Evolutionary conservation across 2,888 invertebrate genomes (phyloP).

Genomic region (Orthonychiurus folsomi): DNA sequence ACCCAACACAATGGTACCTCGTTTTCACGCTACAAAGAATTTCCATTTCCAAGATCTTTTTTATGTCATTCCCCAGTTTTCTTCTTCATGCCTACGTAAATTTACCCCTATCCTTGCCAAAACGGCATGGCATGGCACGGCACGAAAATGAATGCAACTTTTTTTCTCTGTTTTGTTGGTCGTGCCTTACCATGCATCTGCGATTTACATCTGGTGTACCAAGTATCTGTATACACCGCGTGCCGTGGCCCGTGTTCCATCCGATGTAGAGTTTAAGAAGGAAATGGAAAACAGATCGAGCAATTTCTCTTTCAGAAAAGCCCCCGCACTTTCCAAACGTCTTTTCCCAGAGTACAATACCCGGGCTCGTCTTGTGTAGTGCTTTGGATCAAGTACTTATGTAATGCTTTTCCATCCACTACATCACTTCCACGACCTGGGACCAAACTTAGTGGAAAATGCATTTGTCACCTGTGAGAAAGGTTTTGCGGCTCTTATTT

Average conservation of each 20-base stretch:
- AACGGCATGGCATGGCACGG: neutral
- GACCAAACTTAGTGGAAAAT: no score
- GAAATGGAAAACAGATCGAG: conserved; percentile 1
- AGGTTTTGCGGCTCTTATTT: no score
- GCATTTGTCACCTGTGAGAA: neutral
- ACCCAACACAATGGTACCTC: neutral
- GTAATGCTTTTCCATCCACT: no score
- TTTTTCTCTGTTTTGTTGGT: no score
- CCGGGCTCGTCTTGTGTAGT: no score
- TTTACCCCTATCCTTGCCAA: no score
- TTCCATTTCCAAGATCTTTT: neutral
- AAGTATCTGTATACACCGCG: no score
- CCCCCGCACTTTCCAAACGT: neutral
- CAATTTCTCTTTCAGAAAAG: neutral
- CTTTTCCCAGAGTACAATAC: no score
- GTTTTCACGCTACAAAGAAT: conserved; percentile 1
- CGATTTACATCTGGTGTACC: no score
- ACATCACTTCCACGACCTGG: no score
- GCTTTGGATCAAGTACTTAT: neutral
- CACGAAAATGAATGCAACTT: neutral
- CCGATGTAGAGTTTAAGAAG: conserved; percentile 1
- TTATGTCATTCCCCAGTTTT: neutral
- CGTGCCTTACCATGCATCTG: no score
- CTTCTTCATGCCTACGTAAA: neutral
- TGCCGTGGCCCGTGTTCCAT: neutral